Percentiles rank a stretch among this genome's conserved stretches.
Conservation (phyloP, 2,797 vertebrate genomes). For the Psittacula derbiana region DNA sequence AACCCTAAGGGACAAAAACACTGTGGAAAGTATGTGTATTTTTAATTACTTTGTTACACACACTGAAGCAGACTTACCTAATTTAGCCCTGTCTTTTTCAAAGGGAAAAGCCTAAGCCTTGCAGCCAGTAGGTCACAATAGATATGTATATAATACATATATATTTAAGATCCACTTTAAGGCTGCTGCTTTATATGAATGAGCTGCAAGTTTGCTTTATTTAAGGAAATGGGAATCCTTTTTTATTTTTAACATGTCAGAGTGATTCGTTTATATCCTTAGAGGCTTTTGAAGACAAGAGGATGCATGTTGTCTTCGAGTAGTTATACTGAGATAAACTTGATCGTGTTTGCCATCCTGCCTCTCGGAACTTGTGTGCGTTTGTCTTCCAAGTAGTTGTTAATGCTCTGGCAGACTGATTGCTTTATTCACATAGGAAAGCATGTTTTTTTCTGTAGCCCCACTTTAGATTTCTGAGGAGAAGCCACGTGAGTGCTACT, state of each 20-base stretch:
- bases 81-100: not conserved
- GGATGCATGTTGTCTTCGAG: not conserved
- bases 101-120: not conserved
- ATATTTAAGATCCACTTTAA: not conserved
- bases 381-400: not conserved
- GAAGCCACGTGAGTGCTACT: not conserved
- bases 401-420: not conserved
- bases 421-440: not conserved
- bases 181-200: not conserved
- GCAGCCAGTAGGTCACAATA: not conserved
- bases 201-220: not conserved
- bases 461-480: not conserved
- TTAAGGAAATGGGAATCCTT: not conserved
- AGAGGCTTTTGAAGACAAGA: not conserved
- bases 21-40: not conserved
- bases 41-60: not conserved
- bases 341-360: not conserved
- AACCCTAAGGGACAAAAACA: not conserved
- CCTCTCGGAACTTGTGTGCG: not conserved
- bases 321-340: not conserved
- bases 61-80: not conserved
- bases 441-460: not conserved
- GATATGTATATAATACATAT: not conserved
- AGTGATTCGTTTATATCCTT: not conserved
- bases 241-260: not conserved